A percentile compares a stretch with the other conserved stretches of the same genome.
These are phyloP conservation scores for Protaetia brevitarsis DNA, from an alignment of 1,140 invertebrate genomes.

Conservation along the genomic window DNA sequence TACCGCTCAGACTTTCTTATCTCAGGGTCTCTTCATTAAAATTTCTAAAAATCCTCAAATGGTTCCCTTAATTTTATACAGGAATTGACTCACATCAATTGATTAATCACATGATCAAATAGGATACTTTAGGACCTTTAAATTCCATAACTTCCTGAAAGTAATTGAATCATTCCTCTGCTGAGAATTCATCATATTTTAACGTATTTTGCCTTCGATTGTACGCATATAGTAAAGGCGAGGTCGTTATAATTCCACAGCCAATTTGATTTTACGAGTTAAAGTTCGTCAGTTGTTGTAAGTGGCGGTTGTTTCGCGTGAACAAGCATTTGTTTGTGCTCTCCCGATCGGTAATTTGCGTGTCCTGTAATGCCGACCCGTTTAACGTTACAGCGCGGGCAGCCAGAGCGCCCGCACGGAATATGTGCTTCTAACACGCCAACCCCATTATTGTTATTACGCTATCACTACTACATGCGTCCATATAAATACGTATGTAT, in stretches of 20 bases:
- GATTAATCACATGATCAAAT: too few relatives aligned
- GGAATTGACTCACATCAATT: too few relatives aligned
- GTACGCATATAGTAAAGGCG: neutral
- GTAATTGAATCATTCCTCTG: too few relatives aligned
- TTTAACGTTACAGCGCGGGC: conserved; percentile 48
- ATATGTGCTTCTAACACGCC: neutral
- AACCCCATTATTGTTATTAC: conserved; percentile 13
- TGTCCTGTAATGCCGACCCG: conserved; percentile 47
- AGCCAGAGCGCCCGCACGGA: conserved; percentile 2
- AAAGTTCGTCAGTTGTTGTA: conserved; percentile 45
- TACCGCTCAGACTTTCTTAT: too few relatives aligned
- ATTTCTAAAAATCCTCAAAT: too few relatives aligned
- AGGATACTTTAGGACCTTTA: too few relatives aligned
- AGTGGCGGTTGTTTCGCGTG: conserved; percentile 50
- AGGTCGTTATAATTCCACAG: conserved; percentile 29
- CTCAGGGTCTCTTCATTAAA: too few relatives aligned
- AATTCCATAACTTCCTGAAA: too few relatives aligned
- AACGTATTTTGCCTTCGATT: too few relatives aligned
- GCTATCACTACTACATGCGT: neutral
- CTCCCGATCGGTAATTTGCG: conserved; percentile 49
- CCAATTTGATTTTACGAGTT: conserved; percentile 37
- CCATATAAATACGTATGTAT: too few relatives aligned
- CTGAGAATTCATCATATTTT: too few relatives aligned
- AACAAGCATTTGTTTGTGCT: conserved; percentile 51
- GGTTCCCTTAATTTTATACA: too few relatives aligned